Evolutionary conservation across 2,797 vertebrate genomes (phyloP), one percentile per base, ranked within the genome.

Genomic region (Hemitrygon akajei): DNA sequence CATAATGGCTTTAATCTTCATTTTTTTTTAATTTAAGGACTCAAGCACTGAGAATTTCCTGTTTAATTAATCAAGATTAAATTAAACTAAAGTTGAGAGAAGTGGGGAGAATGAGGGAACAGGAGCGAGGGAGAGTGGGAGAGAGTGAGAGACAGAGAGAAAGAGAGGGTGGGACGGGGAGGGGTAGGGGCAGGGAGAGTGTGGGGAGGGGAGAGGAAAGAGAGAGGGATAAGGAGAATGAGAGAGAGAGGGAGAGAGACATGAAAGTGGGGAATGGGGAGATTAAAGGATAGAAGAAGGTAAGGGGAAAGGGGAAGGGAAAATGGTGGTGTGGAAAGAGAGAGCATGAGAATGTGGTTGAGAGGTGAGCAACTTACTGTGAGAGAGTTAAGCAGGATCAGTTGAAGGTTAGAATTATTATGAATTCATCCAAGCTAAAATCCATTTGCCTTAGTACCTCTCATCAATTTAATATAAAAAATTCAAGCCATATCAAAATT

Each of bases 51-150:
- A 93, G 40, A 93, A 16, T 93, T 56, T 75, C 27, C 69, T 93
- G n/a, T 75, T 93, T 56, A 93, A 93, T 93, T 93, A 93, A 93
- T 93, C 37, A 93, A 76, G 25, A 75, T 56, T 58, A 93, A 75
- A 76, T 93, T 93, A 93, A 76, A 47, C 34, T 34, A 12, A 91
- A 1, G 1, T n/a, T 91, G 69, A 66, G 63, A n/a, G 69, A 34
- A 37, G n/a, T 7, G 37, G 60, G 22, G 16, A 27, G 20, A 71
- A 34, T 37, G 63, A n/a, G 60, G 69, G 87, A 91, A 69, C 60
- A 63, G 37, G 22, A 7, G 60, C 37, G 87, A 71, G n/a, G 47
- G 47, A 47, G 47, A 47, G 47, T 47, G 47, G 34, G 87, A 37
- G 63, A 37, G n/a, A 18, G 37, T 34, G 63, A 63, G 60, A 37